phyloP scores from a whole-genome alignment of 1,140 invertebrate genomes.

The Rhopalosiphum padi region DNA sequence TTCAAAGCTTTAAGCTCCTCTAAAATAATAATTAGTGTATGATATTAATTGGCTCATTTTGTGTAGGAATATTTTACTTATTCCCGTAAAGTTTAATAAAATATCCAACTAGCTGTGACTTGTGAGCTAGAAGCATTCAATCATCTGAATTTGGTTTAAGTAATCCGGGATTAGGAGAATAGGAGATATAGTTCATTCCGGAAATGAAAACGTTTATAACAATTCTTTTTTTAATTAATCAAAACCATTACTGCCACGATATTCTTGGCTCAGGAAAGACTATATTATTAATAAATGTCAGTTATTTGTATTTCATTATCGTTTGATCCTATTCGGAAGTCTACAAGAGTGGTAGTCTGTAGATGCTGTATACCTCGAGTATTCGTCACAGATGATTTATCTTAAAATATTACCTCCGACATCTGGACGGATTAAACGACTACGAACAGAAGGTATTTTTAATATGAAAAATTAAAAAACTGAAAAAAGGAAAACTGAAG shows the following conservation, averaged over 20 bases:
- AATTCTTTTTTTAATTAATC: neutral
- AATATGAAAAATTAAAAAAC: neutral
- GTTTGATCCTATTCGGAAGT: neutral
- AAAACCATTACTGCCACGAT: neutral
- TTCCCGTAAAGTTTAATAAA: neutral
- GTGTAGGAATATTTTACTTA: neutral
- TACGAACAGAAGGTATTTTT: neutral
- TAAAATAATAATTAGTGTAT: neutral
- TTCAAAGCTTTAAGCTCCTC: no score
- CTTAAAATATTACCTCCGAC: neutral
- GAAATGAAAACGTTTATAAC: neutral
- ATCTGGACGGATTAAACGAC: neutral
- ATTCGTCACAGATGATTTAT: neutral
- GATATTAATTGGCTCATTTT: neutral
- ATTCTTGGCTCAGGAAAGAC: neutral
- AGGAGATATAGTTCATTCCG: no score
- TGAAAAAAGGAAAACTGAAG: neutral
- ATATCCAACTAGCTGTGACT: neutral
- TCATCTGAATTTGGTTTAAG: no score
- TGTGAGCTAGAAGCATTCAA: no score
- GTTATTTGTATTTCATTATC: neutral
- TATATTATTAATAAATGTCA: neutral
- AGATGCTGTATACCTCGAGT: neutral
- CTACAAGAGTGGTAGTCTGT: neutral
- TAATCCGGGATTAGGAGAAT: no score